phyloP scores from a whole-genome alignment of 2,888 invertebrate species.

The Gonocerus acuteangulatus region DNA sequence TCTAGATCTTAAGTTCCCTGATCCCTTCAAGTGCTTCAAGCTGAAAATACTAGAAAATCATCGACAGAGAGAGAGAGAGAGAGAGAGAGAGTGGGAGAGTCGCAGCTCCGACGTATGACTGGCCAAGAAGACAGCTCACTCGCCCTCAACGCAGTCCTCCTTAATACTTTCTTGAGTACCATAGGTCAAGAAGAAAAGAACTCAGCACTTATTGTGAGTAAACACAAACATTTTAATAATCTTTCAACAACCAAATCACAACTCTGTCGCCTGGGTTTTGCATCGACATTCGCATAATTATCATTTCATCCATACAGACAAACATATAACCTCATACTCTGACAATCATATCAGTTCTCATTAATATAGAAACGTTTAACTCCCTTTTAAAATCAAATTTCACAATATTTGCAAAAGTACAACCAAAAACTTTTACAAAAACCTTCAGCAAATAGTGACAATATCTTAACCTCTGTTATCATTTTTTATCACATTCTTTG shows the following conservation, averaged over 20 bases:
- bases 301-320: neutral
- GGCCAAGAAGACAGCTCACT: neutral
- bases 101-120: neutral
- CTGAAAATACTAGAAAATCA: too few relatives aligned
- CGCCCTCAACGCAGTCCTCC: neutral
- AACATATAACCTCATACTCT: too few relatives aligned
- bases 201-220: neutral
- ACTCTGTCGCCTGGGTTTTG: neutral
- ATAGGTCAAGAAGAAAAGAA: slow-evolving; percentile 33
- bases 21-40: neutral
- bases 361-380: too few relatives aligned
- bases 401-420: too few relatives aligned
- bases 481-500: too few relatives aligned
- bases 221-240: too few relatives aligned
- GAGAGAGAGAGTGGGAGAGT: neutral
- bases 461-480: too few relatives aligned
- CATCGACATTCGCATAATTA: neutral
- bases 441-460: too few relatives aligned
- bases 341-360: too few relatives aligned
- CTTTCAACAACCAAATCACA: neutral
- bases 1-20: slow-evolving; percentile 7
- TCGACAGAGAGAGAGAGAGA: slow-evolving; percentile 1
- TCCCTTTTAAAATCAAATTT: too few relatives aligned
- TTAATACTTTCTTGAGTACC: slow-evolving; percentile 30
- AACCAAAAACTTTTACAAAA: too few relatives aligned